Evolutionary conservation across 2,888 invertebrate genomes (phyloP).

Genomic region (Helobdella robusta): DNA sequence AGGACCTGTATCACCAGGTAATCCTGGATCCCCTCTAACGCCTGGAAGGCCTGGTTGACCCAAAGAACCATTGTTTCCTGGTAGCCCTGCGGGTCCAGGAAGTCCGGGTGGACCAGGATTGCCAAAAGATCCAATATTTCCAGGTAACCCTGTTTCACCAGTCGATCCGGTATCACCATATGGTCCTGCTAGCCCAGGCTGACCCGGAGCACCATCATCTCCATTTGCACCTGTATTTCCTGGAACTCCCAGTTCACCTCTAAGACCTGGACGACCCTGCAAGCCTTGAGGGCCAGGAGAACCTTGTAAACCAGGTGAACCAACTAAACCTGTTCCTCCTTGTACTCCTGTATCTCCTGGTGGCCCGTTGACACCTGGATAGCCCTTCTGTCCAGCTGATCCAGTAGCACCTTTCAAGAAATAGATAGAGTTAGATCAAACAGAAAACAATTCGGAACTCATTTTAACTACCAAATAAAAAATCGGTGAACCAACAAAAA

Average conservation of each 20-base stretch:
- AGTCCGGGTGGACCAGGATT: too few species aligned
- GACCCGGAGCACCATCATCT: slow-evolving; percentile 1
- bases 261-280: background rate
- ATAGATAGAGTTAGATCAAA: too few species aligned
- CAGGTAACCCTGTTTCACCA: slow-evolving; percentile 16
- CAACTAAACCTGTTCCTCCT: slow-evolving; percentile 14
- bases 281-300: background rate
- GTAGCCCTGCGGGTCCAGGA: slow-evolving; percentile 11
- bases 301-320: slow-evolving; percentile 1
- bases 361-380: slow-evolving; percentile 11
- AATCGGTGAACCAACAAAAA: too few species aligned
- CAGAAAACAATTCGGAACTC: too few species aligned
- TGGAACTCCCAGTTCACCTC: background rate
- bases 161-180: slow-evolving; percentile 9
- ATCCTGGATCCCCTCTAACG: too few species aligned
- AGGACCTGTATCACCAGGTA: background rate
- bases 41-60: slow-evolving; percentile 16
- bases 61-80: slow-evolving; percentile 16
- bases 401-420: too few species aligned
- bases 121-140: too few species aligned
- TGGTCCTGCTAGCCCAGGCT: slow-evolving; percentile 13
- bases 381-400: background rate
- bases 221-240: slow-evolving; percentile 17
- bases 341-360: background rate
- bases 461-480: too few species aligned